A percentile compares a stretch with the other conserved stretches of the same genome.
Evolutionary conservation across 1,140 invertebrate genomes (phyloP).

Genomic region (Atta texana): DNA sequence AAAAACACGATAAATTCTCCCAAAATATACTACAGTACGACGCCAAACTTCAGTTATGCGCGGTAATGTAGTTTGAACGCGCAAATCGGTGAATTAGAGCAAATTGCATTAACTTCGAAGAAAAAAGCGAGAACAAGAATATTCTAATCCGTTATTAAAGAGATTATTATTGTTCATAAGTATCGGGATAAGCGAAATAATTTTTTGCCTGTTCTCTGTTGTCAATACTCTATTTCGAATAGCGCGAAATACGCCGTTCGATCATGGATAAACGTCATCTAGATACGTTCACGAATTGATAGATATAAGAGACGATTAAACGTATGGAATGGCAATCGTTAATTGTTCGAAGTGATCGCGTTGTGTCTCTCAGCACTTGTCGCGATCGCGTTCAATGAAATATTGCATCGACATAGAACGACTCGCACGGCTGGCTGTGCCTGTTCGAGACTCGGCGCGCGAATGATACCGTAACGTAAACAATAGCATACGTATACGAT

Average conservation of each 20-base stretch:
- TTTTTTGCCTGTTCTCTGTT: neutral
- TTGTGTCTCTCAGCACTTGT: neutral
- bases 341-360: neutral
- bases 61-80: neutral
- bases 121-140: neutral
- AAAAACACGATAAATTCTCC: neutral
- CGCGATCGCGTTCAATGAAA: neutral
- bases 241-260: neutral
- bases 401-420: neutral
- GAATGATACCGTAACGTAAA: neutral
- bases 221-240: neutral
- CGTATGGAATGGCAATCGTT: neutral
- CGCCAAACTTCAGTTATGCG: neutral
- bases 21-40: neutral
- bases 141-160: neutral
- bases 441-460: too few species aligned
- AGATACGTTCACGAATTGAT: neutral
- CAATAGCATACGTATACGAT: too few species aligned
- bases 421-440: too few species aligned
- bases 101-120: neutral
- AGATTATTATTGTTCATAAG: neutral
- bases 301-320: neutral
- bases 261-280: neutral
- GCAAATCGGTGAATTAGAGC: neutral
- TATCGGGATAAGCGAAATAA: neutral